Base-by-base conservation (phyloP, 2,113 vertebrate species). In the Sorex araneus region DNA sequence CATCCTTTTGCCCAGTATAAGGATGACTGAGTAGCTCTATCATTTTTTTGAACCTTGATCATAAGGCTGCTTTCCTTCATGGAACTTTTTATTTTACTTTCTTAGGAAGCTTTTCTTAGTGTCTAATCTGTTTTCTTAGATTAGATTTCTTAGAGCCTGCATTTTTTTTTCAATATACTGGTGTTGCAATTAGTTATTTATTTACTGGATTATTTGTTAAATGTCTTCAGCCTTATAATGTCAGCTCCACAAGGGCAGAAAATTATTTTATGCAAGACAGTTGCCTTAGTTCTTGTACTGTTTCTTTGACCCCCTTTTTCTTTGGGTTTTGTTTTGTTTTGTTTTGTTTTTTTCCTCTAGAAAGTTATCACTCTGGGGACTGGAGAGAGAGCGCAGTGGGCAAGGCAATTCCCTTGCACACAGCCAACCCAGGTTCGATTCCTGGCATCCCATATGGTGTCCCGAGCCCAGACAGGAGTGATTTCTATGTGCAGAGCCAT, bases 341-440 rank as follows among this genome's bases (percentile, higher is more conserved):
- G 30, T 70, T 79, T 28, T 77, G 28, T 74, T 69, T 57, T 60
- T 60, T 88, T 69, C 78, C 82, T 73, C 82, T 57, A 87, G 75
- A 84, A 90, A 92, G 18, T 40, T 78, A 30, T 85, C 71, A 47
- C 40, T 92, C 15, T 84, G 9, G 57, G 18, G 57, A 6, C 18
- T 60, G 57, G 57, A 21, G 57, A 19, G 57, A 19, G 9, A 60
- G 57, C 21, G 15, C 57, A 18, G 19, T 60, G 19, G 11, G 18
- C 19, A 21, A 60, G 57, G 2, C 47, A 50, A 10, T 50, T 50
- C 9, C 47, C 47, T 50, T 60, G 57, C 57, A 21, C 18, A 16
- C 18, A 16, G 57, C 57, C 21, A 6, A 21, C 57, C 18, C 18
- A 60, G 2, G 18, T 60, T 60, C 21, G 19, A 23, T 60, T 16